phyloP scores from a whole-genome alignment of 2,113 vertebrate genomes.

The Falcunculus frontatus region DNA sequence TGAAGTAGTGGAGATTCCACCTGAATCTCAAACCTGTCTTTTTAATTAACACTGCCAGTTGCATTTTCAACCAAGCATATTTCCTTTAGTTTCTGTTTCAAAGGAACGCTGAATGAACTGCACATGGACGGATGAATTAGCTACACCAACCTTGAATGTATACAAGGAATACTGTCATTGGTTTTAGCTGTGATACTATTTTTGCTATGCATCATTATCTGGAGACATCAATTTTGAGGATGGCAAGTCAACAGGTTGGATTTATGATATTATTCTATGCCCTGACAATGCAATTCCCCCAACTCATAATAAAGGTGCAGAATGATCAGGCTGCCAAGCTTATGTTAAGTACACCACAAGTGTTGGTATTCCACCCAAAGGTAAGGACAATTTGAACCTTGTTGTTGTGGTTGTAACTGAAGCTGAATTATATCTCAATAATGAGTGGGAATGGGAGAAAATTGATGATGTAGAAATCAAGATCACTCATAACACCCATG shows the following conservation, averaged over 20 bases:
- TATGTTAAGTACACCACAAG: neutral
- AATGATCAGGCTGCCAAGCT: neutral
- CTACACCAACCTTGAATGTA: neutral
- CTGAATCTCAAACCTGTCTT: neutral
- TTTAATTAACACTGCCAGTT: neutral
- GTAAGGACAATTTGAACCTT: neutral
- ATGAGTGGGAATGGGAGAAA: neutral
- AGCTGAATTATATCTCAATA: neutral
- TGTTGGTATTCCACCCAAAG: neutral
- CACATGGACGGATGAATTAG: neutral
- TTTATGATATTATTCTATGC: neutral
- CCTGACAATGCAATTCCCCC: neutral
- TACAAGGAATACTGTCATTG: neutral
- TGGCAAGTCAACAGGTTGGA: neutral
- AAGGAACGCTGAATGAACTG: neutral
- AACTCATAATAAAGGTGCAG: neutral
- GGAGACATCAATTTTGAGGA: neutral
- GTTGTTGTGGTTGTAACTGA: neutral
- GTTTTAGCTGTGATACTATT: neutral
- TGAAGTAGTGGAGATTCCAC: neutral
- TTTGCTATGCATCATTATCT: neutral
- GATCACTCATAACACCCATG: neutral
- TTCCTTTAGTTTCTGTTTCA: neutral
- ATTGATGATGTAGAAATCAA: neutral
- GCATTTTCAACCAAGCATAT: neutral